Evolutionary conservation across 2,888 invertebrate species (phyloP).

Genomic region (Folsomia candida): DNA sequence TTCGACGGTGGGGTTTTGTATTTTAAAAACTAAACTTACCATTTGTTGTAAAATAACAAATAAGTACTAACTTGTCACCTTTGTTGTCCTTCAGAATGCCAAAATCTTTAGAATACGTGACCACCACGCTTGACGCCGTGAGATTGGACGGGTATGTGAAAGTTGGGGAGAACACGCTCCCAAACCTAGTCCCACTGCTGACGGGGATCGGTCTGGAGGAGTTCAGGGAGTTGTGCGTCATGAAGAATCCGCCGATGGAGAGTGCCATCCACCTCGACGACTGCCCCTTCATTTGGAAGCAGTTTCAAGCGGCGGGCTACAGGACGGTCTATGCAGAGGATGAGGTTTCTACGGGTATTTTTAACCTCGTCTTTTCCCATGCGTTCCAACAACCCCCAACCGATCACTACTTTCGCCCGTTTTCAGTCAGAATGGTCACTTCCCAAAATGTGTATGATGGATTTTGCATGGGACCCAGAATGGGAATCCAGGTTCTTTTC

Average conservation of each 20-base stretch:
- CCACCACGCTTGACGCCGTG: conserved; percentile 51
- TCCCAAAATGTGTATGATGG: conserved; percentile 61
- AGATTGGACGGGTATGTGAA: conserved; percentile 53
- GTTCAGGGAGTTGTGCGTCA: conserved; percentile 56
- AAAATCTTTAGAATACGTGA: conserved; percentile 51
- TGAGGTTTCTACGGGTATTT: conserved; percentile 56
- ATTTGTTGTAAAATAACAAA: too few species aligned
- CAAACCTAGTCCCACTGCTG: conserved; percentile 56
- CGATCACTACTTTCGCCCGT: conserved; percentile 55
- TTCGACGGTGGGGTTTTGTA: neutral
- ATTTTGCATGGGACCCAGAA: conserved; percentile 62
- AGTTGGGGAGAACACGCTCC: conserved; percentile 58
- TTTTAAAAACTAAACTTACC: neutral
- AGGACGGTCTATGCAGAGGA: conserved; percentile 34
- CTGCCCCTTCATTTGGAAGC: conserved; percentile 44
- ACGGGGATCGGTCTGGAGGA: conserved; percentile 51
- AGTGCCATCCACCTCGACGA: conserved; percentile 45
- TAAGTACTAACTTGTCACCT: neutral
- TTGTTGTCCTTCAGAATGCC: conserved; percentile 46
- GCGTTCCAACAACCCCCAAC: conserved; percentile 54
- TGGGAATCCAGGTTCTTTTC: conserved; percentile 69
- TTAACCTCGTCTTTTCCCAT: conserved; percentile 64
- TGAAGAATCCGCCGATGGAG: conserved; percentile 25
- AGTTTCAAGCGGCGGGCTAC: conserved; percentile 30
- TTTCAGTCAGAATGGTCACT: conserved; percentile 33